Evolutionary conservation across 2,888 invertebrate genomes (phyloP).

Genomic region (Ophion slaviceki): DNA sequence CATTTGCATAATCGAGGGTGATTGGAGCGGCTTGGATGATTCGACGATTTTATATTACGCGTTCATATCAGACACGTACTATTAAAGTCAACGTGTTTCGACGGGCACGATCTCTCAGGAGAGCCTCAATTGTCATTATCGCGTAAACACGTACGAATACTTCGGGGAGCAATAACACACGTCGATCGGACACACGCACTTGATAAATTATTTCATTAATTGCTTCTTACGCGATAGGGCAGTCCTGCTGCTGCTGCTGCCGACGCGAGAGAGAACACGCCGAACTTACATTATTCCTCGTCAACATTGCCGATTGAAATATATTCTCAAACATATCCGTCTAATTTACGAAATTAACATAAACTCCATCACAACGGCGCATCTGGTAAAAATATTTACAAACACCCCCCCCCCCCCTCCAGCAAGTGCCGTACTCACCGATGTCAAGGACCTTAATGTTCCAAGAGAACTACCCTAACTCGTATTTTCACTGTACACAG

Average conservation of each 20-base stretch:
- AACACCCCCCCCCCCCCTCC: not conserved
- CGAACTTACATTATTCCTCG: not conserved
- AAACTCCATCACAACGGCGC: not conserved
- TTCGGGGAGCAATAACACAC: conserved; percentile 37
- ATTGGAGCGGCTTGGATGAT: conserved; percentile 17
- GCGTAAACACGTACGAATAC: conserved; percentile 39
- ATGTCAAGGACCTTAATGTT: conserved; percentile 7
- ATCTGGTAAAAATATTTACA: conserved; percentile 24
- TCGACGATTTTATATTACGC: conserved; percentile 35
- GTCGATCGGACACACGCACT: conserved; percentile 14
- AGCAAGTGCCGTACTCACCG: not conserved
- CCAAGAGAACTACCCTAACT: conserved; percentile 31
- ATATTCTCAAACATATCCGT: not conserved
- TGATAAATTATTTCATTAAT: not conserved
- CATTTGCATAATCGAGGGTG: conserved; percentile 5
- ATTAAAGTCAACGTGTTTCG: conserved; percentile 29
- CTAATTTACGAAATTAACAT: not conserved
- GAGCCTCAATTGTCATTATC: conserved; percentile 41
- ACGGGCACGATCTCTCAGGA: conserved; percentile 16
- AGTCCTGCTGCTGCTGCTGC: conserved; percentile 14
- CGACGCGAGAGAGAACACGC: not conserved
- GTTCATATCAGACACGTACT: conserved; percentile 35
- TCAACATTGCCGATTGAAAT: not conserved
- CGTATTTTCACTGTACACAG: conserved; percentile 24
- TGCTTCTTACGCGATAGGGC: conserved; percentile 18